Base-by-base conservation (phyloP, 2,888 invertebrate species). In the Plebejus melissa region DNA sequence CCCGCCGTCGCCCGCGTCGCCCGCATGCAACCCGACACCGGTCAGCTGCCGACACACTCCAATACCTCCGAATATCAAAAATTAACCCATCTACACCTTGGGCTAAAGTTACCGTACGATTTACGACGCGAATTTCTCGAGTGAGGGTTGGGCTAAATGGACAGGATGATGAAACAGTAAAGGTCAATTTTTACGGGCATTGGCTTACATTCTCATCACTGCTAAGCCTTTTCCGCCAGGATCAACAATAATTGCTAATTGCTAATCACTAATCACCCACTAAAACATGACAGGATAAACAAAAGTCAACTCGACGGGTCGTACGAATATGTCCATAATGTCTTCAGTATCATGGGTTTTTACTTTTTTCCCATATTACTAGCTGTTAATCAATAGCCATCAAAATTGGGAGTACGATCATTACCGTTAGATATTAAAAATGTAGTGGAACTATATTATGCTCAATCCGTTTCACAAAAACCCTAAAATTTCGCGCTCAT, bases 51-150 rank as follows among this genome's bases (percentile, higher is more conserved):
- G 65, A 32, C 65, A 65, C 65, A 65, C 65, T 65, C 65, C 65
- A 65, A 65, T 65, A 65, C 65, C 65, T 65, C 32, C 65, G 65
- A 71, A 71, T 71, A 71, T 71, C 71, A 13, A 46, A 22, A 22
- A 41, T 69, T 70, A 70, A 65, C 65, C 65, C 65, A 65, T 70
- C 38, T n/a, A 70, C 70, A 70, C 70, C 41, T 38, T 41, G 41
- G 7, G 71, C 28, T 71, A 71, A 46, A 71, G 50, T 71, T 71
- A 71, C 71, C 71, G 71, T 46, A 28, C 22, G 71, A 71, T 71
- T 71, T 71, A 71, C 46, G 65, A 36, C 32, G 65, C 65, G 22
- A 60, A 65, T 32, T 36, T 36, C 13, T 28, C 54, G 11, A 22
- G 22, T 22, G 58, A 60, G 28, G 28, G 4, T 60, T 28, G 7